A percentile compares a stretch with the other conserved stretches of the same genome.
phyloP scores from a whole-genome alignment of 1,140 invertebrate genomes.

The Apolygus lucorum region DNA sequence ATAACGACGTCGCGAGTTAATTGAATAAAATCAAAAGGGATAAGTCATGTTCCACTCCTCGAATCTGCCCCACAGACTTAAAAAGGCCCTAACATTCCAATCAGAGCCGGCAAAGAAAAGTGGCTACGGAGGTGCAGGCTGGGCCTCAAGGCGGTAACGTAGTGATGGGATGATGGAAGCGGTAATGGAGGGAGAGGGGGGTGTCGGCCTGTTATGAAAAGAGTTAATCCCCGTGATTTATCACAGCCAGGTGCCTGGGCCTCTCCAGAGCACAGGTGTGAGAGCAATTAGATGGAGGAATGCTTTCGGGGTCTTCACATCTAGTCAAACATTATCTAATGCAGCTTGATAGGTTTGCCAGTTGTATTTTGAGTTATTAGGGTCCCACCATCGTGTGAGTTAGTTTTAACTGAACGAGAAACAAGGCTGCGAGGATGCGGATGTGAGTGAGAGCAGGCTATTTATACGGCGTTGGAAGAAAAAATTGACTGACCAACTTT shows the following conservation, averaged over 20 bases:
- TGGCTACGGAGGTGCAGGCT: too few species aligned
- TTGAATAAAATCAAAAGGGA: background rate
- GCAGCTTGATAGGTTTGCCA: background rate
- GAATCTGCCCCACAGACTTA: background rate
- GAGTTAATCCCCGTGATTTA: background rate
- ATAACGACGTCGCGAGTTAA: background rate
- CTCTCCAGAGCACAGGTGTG: background rate
- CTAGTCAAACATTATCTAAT: constrained; percentile 1
- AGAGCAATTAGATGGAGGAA: constrained; percentile 1
- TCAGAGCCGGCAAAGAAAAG: too few species aligned
- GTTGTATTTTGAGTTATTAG: too few species aligned
- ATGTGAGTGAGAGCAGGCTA: too few species aligned
- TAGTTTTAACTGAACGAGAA: too few species aligned
- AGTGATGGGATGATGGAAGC: too few species aligned
- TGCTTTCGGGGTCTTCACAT: background rate
- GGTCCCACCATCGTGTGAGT: too few species aligned
- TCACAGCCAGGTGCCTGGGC: background rate
- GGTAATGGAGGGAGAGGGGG: too few species aligned
- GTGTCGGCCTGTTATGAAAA: background rate
- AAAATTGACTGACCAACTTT: too few species aligned
- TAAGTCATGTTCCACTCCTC: background rate
- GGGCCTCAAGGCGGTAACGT: too few species aligned
- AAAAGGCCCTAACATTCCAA: background rate
- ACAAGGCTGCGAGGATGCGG: too few species aligned
- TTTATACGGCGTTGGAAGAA: too few species aligned